Base-by-base conservation (phyloP, 2,888 invertebrate genomes). In the Conus canariensis region DNA sequence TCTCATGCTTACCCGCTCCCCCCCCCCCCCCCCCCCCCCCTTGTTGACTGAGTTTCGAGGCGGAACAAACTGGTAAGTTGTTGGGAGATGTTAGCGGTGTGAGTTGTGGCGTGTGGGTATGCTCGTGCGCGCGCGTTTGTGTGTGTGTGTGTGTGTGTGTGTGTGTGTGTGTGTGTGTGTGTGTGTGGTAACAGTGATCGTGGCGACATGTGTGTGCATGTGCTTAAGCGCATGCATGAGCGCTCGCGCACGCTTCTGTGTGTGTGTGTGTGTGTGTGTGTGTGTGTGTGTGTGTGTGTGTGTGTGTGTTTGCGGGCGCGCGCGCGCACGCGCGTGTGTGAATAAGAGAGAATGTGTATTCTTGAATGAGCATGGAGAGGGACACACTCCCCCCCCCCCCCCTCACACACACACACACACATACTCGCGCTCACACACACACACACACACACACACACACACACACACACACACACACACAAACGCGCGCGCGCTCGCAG, bases 101-200 rank as follows among this genome's bases (percentile, higher is more conserved):
- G 14, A 22, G n/a, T 22, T 70, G 70, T 22, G n/a, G 2, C 3
- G 70, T 22, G 70, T 70, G 70, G 8, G 70, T 70, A 19, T 70
- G 70, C 8, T 6, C 8, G 74, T 64, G 64, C 64, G 64, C 16
- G 64, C 16, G 64, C 16, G 64, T 64, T 10, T n/a, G 74, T 74
- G 74, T 74, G 74, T 74, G 74, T 10, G n/a, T 25, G n/a, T 10
- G 74, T 74, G 74, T 10, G 74, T 25, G 25, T 74, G 74, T 74
- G 74, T 74, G 74, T 74, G 74, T 74, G 74, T 74, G 74, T 74
- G 74, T 74, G 74, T n/a, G 74, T 74, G 74, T n/a, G 74, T n/a
- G 74, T n/a, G 74, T n/a, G n/a, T n/a, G n/a, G n/a, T 9, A n/a
- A 22, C 1, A 22, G 70, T 22, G 70, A 22, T 16, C 8, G 16